Evolutionary conservation across 2,797 vertebrate species (phyloP), one percentile per base, ranked within the genome.

Genomic region (Gorsachius magnificus): DNA sequence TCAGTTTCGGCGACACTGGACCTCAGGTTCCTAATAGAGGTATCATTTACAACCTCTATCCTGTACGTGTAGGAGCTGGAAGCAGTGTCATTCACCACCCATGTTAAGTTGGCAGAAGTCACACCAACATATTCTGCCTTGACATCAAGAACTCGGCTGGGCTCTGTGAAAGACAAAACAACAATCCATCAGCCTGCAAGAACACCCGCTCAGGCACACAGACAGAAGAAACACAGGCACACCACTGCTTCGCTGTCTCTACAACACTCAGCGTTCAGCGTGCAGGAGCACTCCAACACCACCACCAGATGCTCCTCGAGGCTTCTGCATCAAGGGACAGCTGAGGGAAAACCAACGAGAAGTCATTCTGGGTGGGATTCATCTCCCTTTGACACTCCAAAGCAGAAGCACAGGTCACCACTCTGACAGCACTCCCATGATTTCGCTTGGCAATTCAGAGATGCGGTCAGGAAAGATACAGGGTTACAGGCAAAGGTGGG

Each of bases 131-230:
- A 76, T 26, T 41, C 46, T 8, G 43, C 41, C 26, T 9, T 0
- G 5, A 97, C 3, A 45, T 76, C 19, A 15, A 6, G 21, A 22
- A 97, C 81, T 4, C 6, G 57, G n/a, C 10, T 56, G 25, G 93
- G 45, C 13, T 19, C 97, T 98, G 95, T 45, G 19, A 54, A 96
- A 94, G 63, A 46, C 31, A 95, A 89, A 8, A 50, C 11, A 92
- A 78, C 9, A 74, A 16, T 10, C 38, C 50, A 35, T 87, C 61
- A 93, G 36, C 33, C 33, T 57, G 56, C 33, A n/a, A 22, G 56
- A 57, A 57, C 54, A 57, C 22, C 54, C 22, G 33, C 56, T 57
- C 56, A n/a, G 9, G 9, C 10, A n/a, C 56, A 22, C 13, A 5
- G 33, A 57, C 56, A n/a, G 33, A n/a, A 57, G 43, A 22, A 57